These are phyloP conservation scores for Sebastes alutus DNA, from an alignment of 2,797 vertebrate species.

Conservation along the genomic window DNA sequence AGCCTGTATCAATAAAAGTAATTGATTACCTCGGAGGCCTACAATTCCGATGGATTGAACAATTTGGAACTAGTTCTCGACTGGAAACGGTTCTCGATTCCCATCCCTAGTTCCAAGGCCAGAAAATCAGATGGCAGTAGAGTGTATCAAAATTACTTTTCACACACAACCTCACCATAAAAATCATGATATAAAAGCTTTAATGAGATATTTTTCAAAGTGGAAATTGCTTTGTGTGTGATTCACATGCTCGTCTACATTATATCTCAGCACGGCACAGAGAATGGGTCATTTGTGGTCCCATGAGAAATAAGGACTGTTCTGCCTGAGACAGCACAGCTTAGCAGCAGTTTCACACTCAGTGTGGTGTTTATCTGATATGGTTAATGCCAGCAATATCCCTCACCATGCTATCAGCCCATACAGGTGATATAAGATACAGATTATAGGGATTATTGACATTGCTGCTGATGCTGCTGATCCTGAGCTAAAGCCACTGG, in stretches of 20 bases:
- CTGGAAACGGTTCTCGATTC: neutral
- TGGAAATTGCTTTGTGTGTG: slow-evolving; percentile 43
- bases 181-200: slow-evolving; percentile 52
- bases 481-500: slow-evolving; percentile 4
- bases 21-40: neutral
- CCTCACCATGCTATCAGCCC: slow-evolving; percentile 3
- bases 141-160: slow-evolving; percentile 46
- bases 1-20: neutral
- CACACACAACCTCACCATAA: slow-evolving; percentile 39
- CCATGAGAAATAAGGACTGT: slow-evolving; percentile 55
- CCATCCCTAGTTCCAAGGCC: neutral
- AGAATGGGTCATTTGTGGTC: slow-evolving; percentile 45
- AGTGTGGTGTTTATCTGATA: slow-evolving; percentile 44
- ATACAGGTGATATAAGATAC: slow-evolving; percentile 24
- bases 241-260: slow-evolving; percentile 25
- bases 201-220: slow-evolving; percentile 56
- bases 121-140: slow-evolving; percentile 5
- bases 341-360: slow-evolving; percentile 46
- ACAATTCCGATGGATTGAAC: neutral
- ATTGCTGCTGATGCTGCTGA: slow-evolving; percentile 16
- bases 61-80: neutral
- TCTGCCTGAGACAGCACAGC: slow-evolving; percentile 41
- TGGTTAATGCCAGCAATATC: slow-evolving; percentile 39
- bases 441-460: slow-evolving; percentile 46
- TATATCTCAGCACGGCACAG: slow-evolving; percentile 1